These are phyloP conservation scores for Varanus salvator DNA, from an alignment of 2,113 vertebrate genomes.

Conservation along the genomic window DNA sequence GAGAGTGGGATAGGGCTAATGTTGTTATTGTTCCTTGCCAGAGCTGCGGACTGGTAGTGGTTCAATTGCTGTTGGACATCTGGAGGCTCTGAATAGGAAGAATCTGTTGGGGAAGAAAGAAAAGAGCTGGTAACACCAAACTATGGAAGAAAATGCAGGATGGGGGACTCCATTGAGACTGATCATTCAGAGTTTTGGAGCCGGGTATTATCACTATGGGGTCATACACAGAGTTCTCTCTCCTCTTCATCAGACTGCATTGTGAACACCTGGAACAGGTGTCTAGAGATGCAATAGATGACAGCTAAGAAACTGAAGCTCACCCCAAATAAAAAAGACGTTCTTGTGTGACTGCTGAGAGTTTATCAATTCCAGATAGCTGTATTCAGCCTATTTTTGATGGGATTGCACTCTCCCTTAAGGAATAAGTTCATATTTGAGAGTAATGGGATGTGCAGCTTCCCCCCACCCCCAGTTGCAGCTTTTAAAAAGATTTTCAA, in stretches of 20 bases:
- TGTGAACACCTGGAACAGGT: neutral
- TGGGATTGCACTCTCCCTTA: neutral
- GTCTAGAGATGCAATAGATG: neutral
- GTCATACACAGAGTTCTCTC: neutral
- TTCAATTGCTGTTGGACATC: constrained; percentile 95
- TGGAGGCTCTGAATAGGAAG: constrained; percentile 89
- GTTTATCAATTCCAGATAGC: neutral
- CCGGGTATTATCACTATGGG: neutral
- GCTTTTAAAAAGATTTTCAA: neutral
- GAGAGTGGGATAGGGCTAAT: constrained; percentile 81
- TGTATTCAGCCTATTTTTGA: neutral
- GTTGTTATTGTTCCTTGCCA: constrained; percentile 87
- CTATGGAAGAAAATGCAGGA: constrained; percentile 19
- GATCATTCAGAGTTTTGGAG: neutral
- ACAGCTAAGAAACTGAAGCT: neutral
- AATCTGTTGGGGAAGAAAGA: constrained; percentile 77
- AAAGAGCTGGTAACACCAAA: constrained; percentile 41
- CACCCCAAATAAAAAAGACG: neutral
- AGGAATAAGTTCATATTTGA: neutral
- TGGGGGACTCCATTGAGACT: neutral
- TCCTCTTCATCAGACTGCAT: neutral
- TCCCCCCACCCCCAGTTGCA: neutral
- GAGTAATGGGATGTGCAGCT: neutral
- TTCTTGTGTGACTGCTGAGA: neutral
- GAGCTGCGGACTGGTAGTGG: constrained; percentile 91